Percentiles rank a stretch among this genome's conserved stretches.
These are phyloP conservation scores for Oenanthe oenanthe DNA, from an alignment of 2,113 vertebrate species.

Conservation along the genomic window DNA sequence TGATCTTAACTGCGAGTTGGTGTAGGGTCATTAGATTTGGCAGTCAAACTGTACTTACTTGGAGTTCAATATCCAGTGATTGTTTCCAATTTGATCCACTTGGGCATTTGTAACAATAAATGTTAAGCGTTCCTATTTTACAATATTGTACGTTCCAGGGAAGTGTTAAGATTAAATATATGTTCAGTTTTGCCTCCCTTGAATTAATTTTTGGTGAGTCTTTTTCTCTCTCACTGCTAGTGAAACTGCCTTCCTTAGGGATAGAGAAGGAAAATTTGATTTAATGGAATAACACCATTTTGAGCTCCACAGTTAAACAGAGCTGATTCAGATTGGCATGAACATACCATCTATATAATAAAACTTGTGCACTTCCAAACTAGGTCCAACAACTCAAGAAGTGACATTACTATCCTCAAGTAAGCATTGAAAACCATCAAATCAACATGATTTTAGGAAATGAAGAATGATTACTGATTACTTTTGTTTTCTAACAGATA, in stretches of 20 bases:
- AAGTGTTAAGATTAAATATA: neutral
- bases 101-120: constrained; percentile 3
- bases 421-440: neutral
- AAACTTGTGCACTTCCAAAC: neutral
- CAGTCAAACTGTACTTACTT: constrained; percentile 9
- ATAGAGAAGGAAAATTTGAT: neutral
- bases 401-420: neutral
- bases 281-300: neutral
- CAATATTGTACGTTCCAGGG: constrained; percentile 16
- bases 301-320: neutral
- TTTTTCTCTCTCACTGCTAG: neutral
- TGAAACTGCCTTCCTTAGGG: neutral
- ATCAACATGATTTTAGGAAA: neutral
- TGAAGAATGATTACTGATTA: neutral
- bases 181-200: neutral
- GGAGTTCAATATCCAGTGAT: constrained; percentile 3
- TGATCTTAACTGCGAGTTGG: constrained; percentile 64
- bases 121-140: constrained; percentile 42
- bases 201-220: neutral
- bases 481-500: neutral
- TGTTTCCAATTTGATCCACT: constrained; percentile 19
- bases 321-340: neutral
- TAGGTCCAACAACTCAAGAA: neutral
- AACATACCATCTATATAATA: neutral
- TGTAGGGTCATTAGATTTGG: constrained; percentile 60